Percentiles rank a stretch among this genome's conserved stretches.
Evolutionary conservation across 2,113 vertebrate genomes (phyloP).

Genomic region (Elephas maximus): DNA sequence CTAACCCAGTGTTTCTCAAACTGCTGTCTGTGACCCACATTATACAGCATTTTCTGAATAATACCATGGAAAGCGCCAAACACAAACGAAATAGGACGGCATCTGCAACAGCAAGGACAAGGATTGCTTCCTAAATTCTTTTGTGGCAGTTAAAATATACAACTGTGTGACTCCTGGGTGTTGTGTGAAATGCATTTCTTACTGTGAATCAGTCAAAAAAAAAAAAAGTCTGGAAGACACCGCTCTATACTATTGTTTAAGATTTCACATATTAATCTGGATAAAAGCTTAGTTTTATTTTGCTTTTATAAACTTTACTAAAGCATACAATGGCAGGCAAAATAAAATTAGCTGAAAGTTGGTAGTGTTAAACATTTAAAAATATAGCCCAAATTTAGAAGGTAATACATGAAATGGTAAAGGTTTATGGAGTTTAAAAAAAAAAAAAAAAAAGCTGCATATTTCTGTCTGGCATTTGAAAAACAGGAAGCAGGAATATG

Average conservation of each 20-base stretch:
- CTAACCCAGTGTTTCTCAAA: background rate
- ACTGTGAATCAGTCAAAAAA: background rate
- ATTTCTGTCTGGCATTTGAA: constrained; percentile 32
- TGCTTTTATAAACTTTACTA: background rate
- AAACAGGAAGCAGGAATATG: background rate
- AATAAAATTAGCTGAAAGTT: constrained; percentile 19
- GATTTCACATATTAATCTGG: constrained; percentile 2
- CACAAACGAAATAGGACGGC: background rate
- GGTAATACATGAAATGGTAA: constrained; percentile 3
- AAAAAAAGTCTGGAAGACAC: background rate
- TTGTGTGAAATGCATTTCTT: background rate
- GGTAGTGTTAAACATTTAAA: constrained; percentile 3
- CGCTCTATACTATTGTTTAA: background rate
- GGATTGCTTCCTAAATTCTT: background rate
- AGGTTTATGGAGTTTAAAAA: background rate
- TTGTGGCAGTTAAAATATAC: background rate
- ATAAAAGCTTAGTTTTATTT: constrained; percentile 6
- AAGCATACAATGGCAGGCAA: background rate
- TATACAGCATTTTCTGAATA: background rate
- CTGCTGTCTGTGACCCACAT: background rate
- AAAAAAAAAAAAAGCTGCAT: background rate
- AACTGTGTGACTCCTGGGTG: background rate
- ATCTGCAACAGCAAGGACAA: background rate
- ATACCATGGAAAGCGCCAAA: background rate
- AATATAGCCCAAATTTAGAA: constrained; percentile 6